Evolutionary conservation across 2,888 invertebrate genomes (phyloP).

Genomic region (Drosophila villosipedis): DNA sequence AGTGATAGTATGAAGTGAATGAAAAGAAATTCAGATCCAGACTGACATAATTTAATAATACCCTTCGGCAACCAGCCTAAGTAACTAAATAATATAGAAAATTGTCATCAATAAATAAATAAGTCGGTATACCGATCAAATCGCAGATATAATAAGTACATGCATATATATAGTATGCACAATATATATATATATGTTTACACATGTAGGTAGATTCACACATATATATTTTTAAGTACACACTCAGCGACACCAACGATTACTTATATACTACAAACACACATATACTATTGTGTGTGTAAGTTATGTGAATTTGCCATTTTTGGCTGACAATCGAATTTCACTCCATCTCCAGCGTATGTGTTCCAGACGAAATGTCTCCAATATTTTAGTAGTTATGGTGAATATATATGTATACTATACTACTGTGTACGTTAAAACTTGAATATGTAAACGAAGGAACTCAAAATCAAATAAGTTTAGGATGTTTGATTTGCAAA

Average conservation of each 20-base stretch:
- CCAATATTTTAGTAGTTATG: slow-evolving; percentile 22
- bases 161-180: background rate
- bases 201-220: slow-evolving; percentile 5
- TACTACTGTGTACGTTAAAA: background rate
- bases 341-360: slow-evolving; percentile 37
- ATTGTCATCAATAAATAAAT: slow-evolving; percentile 11
- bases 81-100: slow-evolving; percentile 2
- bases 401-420: background rate
- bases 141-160: background rate
- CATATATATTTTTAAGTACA: slow-evolving; percentile 5
- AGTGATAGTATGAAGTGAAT: slow-evolving; percentile 12
- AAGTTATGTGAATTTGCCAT: slow-evolving; percentile 20
- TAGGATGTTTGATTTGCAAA: background rate
- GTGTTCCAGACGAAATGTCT: slow-evolving; percentile 40
- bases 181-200: slow-evolving; percentile 1
- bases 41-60: background rate
- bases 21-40: background rate
- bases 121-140: background rate
- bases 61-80: background rate
- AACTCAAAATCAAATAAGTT: background rate
- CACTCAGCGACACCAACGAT: background rate
- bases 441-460: background rate
- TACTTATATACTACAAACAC: slow-evolving; percentile 11
- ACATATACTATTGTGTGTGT: slow-evolving; percentile 9
- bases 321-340: slow-evolving; percentile 42